Base-by-base conservation (phyloP, 2,797 vertebrate genomes). In the Coluber constrictor region DNA sequence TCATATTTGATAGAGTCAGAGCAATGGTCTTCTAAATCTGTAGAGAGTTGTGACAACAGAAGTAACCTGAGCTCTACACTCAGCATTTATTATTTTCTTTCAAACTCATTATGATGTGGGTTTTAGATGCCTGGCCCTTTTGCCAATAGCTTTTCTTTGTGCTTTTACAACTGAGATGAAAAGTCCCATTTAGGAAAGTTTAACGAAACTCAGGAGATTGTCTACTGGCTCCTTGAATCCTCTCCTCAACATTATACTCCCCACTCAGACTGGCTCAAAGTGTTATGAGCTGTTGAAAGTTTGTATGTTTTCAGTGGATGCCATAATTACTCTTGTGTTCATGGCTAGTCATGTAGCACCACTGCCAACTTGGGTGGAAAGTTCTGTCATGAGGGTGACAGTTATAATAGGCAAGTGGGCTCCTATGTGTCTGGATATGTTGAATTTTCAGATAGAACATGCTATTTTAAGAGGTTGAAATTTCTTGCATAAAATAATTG, bases 11-110 rank as follows among this genome's bases (percentile, higher is more conserved):
- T 51, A 32, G 59, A n/a, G 10, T 83, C 70, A 70, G 55, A 51
- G 29, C 37, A 56, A 57, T 25, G 3, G 43, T 93, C 16, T 93
- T 93, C 43, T 91, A 66, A 61, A 87, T 43, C 91, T 61, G 63
- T 57, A 12, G 32, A n/a, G 47, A 66, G 61, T 60, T 87, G 37
- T 83, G 93, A 66, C 55, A 79, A 88, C 61, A 27, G 2, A 56
- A 37, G 90, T 90, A 92, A 87, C 87, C 27, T 90, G 90, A 93
- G 70, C 74, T 87, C 60, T 56, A 74, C 15, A 74, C 79, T 87
- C 8, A 51, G 90, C 61, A 87, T 60, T 54, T 18, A 61, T 93
- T 89, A 55, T 54, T n/a, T 79, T 23, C 8, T 29, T 79, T 63
- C n/a, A 63, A 90, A 90, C 92, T 93, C 83, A 27, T 55, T 90